Conservation (phyloP, 1,140 invertebrate species). For the Eriocheir sinensis region DNA sequence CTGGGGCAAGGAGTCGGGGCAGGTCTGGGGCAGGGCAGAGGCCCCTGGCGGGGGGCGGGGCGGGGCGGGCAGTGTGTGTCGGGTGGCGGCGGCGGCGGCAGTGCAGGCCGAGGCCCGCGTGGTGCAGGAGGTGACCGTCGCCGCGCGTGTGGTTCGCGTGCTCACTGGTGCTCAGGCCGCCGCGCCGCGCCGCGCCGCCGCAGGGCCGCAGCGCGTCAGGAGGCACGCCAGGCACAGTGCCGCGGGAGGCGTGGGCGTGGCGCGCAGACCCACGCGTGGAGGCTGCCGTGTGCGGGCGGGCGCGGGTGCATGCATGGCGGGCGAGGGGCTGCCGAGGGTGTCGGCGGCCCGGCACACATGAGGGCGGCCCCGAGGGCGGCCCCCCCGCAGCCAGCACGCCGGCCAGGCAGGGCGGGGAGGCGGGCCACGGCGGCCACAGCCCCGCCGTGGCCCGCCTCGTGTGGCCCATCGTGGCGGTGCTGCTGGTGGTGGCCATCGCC, state of each 20-base stretch:
- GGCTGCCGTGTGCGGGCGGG: neutral
- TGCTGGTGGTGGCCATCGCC: neutral
- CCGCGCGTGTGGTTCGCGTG: neutral
- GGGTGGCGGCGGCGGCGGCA: neutral
- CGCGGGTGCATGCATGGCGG: constrained; percentile 8
- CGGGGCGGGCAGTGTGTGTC: neutral
- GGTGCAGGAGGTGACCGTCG: neutral
- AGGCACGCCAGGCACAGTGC: neutral
- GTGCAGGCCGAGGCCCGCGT: neutral
- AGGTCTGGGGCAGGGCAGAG: neutral
- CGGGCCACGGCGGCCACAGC: neutral
- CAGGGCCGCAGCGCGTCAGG: too few relatives aligned
- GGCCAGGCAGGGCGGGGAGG: neutral
- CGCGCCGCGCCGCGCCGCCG: neutral
- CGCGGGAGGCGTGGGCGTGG: neutral
- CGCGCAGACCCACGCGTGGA: neutral
- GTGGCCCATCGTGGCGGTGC: neutral
- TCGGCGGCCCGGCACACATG: neutral
- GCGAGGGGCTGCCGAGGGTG: neutral
- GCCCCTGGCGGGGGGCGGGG: neutral
- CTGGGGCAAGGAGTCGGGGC: neutral
- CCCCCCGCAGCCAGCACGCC: neutral
- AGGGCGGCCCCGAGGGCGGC: neutral
- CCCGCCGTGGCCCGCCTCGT: neutral
- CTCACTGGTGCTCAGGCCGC: neutral